Evolutionary conservation across 2,797 vertebrate genomes (phyloP).

Genomic region (Sebastes miniatus): DNA sequence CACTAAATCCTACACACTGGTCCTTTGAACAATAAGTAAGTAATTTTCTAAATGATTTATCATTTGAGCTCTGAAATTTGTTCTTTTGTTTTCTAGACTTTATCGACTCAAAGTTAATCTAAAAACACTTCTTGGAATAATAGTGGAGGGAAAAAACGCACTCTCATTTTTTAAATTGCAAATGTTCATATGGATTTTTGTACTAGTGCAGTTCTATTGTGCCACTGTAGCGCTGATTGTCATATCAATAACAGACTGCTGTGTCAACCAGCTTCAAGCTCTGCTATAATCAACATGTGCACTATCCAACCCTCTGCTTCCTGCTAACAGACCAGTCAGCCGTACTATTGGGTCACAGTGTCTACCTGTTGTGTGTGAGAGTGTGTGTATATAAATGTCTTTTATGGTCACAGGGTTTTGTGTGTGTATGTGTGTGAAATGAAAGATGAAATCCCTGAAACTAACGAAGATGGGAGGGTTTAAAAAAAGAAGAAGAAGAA

Average conservation of each 20-base stretch:
- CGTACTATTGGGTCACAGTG: conserved; percentile 46
- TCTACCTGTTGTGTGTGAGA: conserved; percentile 45
- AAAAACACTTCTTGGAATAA: neutral
- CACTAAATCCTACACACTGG: too few species aligned
- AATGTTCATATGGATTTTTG: conserved; percentile 3
- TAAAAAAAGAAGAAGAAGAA: neutral
- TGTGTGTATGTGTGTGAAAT: conserved; percentile 41
- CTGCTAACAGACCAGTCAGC: conserved; percentile 60
- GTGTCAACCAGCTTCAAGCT: conserved; percentile 54
- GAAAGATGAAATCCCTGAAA: neutral
- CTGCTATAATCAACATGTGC: conserved; percentile 58
- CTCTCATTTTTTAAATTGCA: conserved; percentile 10
- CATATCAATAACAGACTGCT: conserved; percentile 47
- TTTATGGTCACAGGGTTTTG: conserved; percentile 68
- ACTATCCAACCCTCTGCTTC: conserved; percentile 55
- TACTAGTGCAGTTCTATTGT: neutral
- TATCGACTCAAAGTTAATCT: neutral
- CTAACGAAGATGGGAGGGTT: neutral
- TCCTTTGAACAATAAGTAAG: neutral
- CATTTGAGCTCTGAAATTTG: neutral
- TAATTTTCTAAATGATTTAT: neutral
- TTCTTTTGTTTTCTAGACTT: neutral
- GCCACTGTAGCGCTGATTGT: conserved; percentile 33
- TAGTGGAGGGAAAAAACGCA: neutral
- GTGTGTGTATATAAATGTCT: conserved; percentile 29